Evolutionary conservation across 2,113 vertebrate genomes (phyloP).

Genomic region (Podilymbus podiceps): DNA sequence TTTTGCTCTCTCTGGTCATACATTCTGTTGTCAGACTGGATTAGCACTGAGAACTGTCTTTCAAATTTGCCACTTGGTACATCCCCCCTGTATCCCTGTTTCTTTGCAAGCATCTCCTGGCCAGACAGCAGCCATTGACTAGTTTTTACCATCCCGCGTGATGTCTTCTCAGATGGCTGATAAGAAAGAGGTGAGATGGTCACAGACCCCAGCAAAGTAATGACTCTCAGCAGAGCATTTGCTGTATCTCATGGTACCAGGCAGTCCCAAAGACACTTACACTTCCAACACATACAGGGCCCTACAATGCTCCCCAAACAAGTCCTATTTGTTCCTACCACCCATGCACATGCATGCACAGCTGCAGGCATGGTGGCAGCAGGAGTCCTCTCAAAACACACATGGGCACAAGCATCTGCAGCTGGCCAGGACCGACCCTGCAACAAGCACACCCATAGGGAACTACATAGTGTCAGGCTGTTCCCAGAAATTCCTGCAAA

Average conservation of each 20-base stretch:
- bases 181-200: neutral
- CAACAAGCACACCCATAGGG: neutral
- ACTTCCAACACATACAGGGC: neutral
- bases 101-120: neutral
- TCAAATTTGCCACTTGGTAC: neutral
- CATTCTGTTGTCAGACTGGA: neutral
- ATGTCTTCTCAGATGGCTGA: neutral
- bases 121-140: neutral
- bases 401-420: neutral
- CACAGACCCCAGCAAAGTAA: neutral
- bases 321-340: neutral
- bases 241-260: neutral
- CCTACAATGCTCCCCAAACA: neutral
- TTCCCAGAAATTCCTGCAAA: neutral
- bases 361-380: neutral
- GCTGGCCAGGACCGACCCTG: neutral
- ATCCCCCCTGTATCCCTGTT: neutral
- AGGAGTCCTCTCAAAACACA: neutral
- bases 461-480: neutral
- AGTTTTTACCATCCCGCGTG: neutral
- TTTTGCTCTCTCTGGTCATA: neutral
- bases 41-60: neutral
- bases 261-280: neutral
- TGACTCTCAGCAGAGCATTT: neutral
- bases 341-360: fast-evolving